Evolutionary conservation across 2,888 invertebrate genomes (phyloP), one percentile per base, ranked within the genome.

Genomic region (Unio delphinus): DNA sequence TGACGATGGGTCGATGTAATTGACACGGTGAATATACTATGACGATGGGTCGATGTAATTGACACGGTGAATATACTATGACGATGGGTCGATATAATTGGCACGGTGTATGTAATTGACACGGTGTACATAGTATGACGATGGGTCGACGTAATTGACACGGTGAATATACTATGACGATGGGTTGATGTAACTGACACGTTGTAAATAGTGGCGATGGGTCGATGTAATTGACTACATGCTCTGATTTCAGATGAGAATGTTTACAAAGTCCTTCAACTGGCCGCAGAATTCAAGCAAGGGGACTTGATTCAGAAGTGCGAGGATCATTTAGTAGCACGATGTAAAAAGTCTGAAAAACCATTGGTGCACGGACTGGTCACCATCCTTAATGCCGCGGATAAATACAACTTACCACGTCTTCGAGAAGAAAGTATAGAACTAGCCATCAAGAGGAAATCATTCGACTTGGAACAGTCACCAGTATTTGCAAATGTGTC

Each of bases 271-370:
- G 73, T 74, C 23, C 62, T 77, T 23, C 72, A 69, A 6, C 55
- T 70, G 11, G 77, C 77, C 17, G 68, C 66, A 15, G 77, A 77
- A 17, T 77, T 75, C 69, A 71, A 75, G 26, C 74, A 73, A 56
- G 30, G 30, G 4, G 77, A 77, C 6, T 68, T 77, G 0, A 60
- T 77, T 4, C 65, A 61, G 5, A 69, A 67, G 59, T 77, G 77
- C 57, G 74, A 77, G 63, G 65, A 64, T 55, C 73, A 75, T 57
- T 70, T 77, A 64, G 71, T 77, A 23, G 69, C 71, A 18, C 62
- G 77, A 20, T 77, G 77, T 57, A 77, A 75, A 63, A 77, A 77
- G 61, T 61, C 65, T 0, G 77, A 77, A 55, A 77, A 77, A 55
- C 77, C 77, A 2, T 62, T 77, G 15, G 72, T 77, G 54, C 74